phyloP scores from a whole-genome alignment of 2,888 invertebrate species.

The Brachyptera putata region DNA sequence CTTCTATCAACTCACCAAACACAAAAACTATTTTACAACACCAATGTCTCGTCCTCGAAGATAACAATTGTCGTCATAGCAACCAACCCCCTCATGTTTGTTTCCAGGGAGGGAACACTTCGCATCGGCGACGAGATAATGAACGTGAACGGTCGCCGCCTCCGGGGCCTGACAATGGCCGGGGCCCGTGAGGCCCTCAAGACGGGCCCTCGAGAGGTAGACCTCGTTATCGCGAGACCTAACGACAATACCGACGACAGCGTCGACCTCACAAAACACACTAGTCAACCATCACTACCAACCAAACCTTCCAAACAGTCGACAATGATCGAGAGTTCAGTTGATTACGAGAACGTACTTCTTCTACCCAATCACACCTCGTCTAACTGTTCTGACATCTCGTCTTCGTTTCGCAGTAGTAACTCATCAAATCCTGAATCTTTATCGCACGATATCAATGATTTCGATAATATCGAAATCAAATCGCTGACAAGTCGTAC shows the following conservation, averaged over 20 bases:
- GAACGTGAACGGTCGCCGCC: constrained; percentile 65
- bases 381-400: neutral
- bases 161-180: constrained; percentile 61
- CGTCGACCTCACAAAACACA: too few relatives aligned
- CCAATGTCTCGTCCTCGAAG: too few relatives aligned
- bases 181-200: constrained; percentile 63
- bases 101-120: constrained; percentile 55
- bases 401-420: constrained; percentile 6
- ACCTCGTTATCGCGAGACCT: constrained; percentile 59
- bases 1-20: too few relatives aligned
- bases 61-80: too few relatives aligned
- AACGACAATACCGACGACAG: constrained; percentile 34
- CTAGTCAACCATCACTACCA: neutral
- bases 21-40: too few relatives aligned
- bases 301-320: constrained; percentile 33
- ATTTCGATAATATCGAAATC: constrained; percentile 27
- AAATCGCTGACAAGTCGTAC: neutral
- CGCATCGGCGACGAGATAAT: constrained; percentile 67
- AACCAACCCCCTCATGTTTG: too few relatives aligned
- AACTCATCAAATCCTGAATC: constrained; percentile 19
- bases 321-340: constrained; percentile 60
- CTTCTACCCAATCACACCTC: constrained; percentile 19
- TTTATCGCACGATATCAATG: constrained; percentile 18
- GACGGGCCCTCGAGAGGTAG: constrained; percentile 58
- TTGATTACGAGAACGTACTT: constrained; percentile 61